Evolutionary conservation across 1,140 invertebrate genomes (phyloP).

Genomic region (Caenorhabditis inopinata): DNA sequence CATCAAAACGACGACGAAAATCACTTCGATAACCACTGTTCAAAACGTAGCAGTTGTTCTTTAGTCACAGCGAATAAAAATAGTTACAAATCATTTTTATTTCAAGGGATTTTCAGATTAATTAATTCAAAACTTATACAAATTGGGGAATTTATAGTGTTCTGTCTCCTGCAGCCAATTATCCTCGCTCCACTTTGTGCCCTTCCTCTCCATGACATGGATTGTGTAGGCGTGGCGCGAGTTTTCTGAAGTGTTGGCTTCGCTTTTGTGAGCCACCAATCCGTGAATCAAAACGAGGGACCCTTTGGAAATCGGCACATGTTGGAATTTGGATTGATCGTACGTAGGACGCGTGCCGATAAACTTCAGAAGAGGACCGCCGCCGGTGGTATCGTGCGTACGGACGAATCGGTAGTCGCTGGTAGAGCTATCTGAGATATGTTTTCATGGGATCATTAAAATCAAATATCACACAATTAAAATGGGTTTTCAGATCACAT

Average conservation of each 20-base stretch:
- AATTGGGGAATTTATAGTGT: slow-evolving; percentile 56
- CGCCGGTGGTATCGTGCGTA: slow-evolving; percentile 72
- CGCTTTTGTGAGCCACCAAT: slow-evolving; percentile 87
- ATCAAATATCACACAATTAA: no score
- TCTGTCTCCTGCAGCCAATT: slow-evolving; percentile 75
- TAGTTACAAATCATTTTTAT: background rate
- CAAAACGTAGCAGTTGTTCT: background rate
- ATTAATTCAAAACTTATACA: slow-evolving; percentile 41
- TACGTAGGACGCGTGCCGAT: slow-evolving; percentile 73
- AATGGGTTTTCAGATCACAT: no score
- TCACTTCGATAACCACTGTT: background rate
- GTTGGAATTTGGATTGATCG: slow-evolving; percentile 76
- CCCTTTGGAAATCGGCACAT: slow-evolving; percentile 80
- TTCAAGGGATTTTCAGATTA: no score
- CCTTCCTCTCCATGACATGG: slow-evolving; percentile 81
- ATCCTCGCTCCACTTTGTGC: slow-evolving; percentile 76
- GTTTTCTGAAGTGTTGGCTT: slow-evolving; percentile 78
- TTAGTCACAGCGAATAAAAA: background rate
- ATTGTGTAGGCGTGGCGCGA: slow-evolving; percentile 93
- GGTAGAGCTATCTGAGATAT: slow-evolving; percentile 1
- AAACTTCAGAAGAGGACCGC: slow-evolving; percentile 70
- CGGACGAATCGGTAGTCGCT: slow-evolving; percentile 72
- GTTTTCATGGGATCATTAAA: no score
- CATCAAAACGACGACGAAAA: background rate
- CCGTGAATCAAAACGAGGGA: slow-evolving; percentile 86